Conservation (phyloP, 2,113 vertebrate genomes). For the Elachura formosa region DNA sequence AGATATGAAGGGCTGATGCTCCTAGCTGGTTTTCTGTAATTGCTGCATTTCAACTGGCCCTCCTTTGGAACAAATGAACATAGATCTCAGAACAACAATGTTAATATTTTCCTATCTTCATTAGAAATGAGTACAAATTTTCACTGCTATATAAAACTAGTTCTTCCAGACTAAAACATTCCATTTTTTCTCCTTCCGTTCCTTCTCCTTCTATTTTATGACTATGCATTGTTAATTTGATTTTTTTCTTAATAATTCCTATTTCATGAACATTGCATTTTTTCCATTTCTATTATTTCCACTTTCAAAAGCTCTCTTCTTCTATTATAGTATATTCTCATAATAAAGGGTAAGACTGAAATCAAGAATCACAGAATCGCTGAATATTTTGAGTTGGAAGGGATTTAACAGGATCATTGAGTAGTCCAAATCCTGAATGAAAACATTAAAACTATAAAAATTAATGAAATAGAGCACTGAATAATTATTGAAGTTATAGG, state of each 20-base stretch:
- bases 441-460: not conserved
- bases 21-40: not conserved
- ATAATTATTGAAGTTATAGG: not conserved
- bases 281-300: not conserved
- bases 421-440: not conserved
- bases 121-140: not conserved
- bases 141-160: not conserved
- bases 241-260: not conserved
- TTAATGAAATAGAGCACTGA: not conserved
- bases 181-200: not conserved
- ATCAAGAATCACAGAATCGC: not conserved
- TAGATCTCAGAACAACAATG: not conserved
- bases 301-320: not conserved
- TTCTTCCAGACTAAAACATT: not conserved
- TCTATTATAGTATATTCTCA: not conserved
- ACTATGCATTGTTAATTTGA: not conserved
- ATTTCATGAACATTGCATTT: not conserved
- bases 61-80: not conserved
- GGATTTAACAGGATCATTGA: not conserved
- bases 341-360: not conserved
- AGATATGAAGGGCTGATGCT: not conserved
- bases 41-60: not conserved
- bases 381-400: not conserved
- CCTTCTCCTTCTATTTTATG: not conserved
- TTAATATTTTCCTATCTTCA: not conserved